Base-by-base conservation (phyloP, 2,888 invertebrate genomes). In the Girardia tigrina region DNA sequence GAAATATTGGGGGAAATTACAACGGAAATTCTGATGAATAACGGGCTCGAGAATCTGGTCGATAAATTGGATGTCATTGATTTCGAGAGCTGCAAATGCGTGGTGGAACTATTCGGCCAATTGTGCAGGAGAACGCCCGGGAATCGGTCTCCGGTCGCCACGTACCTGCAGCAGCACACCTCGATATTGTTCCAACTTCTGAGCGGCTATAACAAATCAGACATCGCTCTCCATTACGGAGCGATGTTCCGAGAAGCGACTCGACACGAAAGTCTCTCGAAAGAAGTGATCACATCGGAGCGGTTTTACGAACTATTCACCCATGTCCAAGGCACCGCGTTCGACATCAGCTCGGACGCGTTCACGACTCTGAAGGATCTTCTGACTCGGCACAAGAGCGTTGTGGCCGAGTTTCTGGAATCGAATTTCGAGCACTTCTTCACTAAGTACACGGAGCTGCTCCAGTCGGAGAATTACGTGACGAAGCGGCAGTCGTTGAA, bases 331-430 rank as follows among this genome's bases (percentile, higher is more conserved):
- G 93, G 97, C 80, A 95, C 97, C 80, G 97, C 97, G 80, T 99
- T 99, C 88, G 98, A 99, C 88, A 97, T 99, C 84, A 98, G 98
- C 84, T 97, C 97, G 80, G 98, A 99, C 90, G 98, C 98, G 86
- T 99, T 99, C 88, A 94, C 97, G 85, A 98, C 98, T 80, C 98
- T 99, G 88, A 99, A 99, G 86, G 87, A 87, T 78, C 79, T 87
- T 75, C 80, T 87, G 71, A 87, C 87, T 8, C 85, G 85, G 79
- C 87, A 87, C 81, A 87, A 87, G 80, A 80, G 93, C 83, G 86
- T 98, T 82, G 93, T 94, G 86, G 94, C 98, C 75, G 95, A 95
- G 86, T 99, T 97, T 87, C 88, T 99, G 87, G 98, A 99, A 88
- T 89, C 90, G 82, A 95, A 99, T 87, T 99, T 99, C 85, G 98